A percentile compares a stretch with the other conserved stretches of the same genome.
These are phyloP conservation scores for Fulica atra DNA, from an alignment of 2,113 vertebrate genomes.

Conservation along the genomic window DNA sequence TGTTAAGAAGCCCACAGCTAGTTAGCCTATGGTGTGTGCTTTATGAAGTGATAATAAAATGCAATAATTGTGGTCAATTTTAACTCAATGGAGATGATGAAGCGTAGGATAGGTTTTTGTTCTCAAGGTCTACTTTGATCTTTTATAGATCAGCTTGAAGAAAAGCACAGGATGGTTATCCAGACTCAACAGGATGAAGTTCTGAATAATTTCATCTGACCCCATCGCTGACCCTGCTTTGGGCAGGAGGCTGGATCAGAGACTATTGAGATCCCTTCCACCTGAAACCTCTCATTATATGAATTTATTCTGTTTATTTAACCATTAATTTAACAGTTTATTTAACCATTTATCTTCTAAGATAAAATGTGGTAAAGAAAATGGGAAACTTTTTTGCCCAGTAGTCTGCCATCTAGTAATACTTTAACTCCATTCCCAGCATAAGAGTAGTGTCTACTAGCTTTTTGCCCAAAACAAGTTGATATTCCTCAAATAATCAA, in stretches of 20 bases:
- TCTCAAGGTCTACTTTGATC: neutral
- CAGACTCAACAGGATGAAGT: neutral
- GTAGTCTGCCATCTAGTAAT: neutral
- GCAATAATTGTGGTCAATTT: neutral
- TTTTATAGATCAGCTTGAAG: neutral
- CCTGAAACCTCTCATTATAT: neutral
- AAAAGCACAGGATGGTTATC: neutral
- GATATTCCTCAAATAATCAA: neutral
- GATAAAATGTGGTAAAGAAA: neutral
- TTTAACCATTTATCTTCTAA: neutral
- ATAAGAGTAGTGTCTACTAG: neutral
- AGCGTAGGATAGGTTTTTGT: neutral
- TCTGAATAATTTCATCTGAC: neutral
- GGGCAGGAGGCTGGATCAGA: neutral
- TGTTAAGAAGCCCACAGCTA: neutral
- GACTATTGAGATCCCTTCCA: neutral
- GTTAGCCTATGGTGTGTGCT: neutral
- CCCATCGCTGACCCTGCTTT: neutral
- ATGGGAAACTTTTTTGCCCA: neutral
- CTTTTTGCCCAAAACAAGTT: neutral
- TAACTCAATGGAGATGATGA: neutral
- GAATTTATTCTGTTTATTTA: neutral
- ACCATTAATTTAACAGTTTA: neutral
- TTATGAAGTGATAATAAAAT: neutral
- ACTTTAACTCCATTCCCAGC: neutral